Evolutionary conservation across 2,797 vertebrate genomes (phyloP).

Genomic region (Pipistrellus pygmaeus): DNA sequence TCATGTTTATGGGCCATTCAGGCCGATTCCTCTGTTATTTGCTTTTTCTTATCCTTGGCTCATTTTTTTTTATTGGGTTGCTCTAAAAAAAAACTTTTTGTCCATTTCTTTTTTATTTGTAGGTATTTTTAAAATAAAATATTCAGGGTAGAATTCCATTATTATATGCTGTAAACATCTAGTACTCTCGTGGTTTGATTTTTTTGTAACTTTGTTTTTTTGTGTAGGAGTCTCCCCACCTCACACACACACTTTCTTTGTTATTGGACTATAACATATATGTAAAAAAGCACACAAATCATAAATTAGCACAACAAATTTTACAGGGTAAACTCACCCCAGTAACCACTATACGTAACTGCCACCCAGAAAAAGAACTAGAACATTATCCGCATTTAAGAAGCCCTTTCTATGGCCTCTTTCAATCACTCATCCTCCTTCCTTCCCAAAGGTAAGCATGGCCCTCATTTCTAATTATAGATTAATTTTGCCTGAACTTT

Average conservation of each 20-base stretch:
- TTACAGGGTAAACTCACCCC: not conserved
- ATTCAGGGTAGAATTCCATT: conserved; percentile 37
- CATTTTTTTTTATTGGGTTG: not conserved
- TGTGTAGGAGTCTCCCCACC: not conserved
- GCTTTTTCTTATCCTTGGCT: conserved; percentile 2
- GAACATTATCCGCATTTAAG: not conserved
- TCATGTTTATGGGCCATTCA: not conserved
- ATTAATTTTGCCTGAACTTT: not conserved
- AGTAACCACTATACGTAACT: not conserved
- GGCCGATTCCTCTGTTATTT: not conserved
- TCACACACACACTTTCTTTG: not conserved
- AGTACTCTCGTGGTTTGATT: not conserved
- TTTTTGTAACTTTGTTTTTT: conserved; percentile 29
- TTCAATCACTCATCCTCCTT: not conserved
- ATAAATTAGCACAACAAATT: not conserved
- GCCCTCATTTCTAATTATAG: not conserved
- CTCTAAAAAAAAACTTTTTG: not conserved
- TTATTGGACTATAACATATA: conserved; percentile 4
- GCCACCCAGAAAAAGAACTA: not conserved
- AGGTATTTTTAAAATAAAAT: conserved; percentile 25
- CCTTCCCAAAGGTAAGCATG: not conserved
- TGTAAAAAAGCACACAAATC: not conserved
- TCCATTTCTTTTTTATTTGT: not conserved
- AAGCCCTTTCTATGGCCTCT: not conserved
- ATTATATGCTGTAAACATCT: not conserved